Evolutionary conservation across 2,797 vertebrate species (phyloP), one percentile per base, ranked within the genome.

Genomic region (Pampus argenteus): DNA sequence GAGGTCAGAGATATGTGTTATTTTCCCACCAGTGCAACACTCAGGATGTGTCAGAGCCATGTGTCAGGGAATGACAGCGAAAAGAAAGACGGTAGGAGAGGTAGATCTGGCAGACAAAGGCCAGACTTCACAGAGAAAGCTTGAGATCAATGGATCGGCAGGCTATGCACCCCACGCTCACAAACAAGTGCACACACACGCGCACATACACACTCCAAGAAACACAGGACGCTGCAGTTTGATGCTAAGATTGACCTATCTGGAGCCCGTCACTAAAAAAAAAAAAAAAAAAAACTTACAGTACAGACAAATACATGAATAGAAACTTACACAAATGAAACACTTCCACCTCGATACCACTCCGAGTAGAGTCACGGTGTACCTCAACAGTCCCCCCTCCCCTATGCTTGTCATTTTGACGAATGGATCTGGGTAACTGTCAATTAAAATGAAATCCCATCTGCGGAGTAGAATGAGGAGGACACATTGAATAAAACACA

Each of bases 361-460:
- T 3, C 48, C 7, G 66, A 59, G 62, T 67, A 54, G 76, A 71
- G 76, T 67, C 58, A 71, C 61, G 79, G 72, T 81, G 77, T 72
- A 71, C 66, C 71, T 81, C 78, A 70, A 67, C 78, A 72, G 76
- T 83, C 78, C 60, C 64, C 64, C 63, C 67, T 51, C 48, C 74
- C 47, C 9, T 11, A 48, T 47, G 63, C 87, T 78, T 91, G 88
- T 92, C 87, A 90, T 74, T 48, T 86, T 94, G 92, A 94, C 71
- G 63, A 94, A 93, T 93, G 91, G 84, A 91, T 90, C 84, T 31
- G 77, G 84, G 86, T 90, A 92, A 84, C 90, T 94, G 93, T 92
- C 93, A 94, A 94, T 93, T 94, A 94, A 91, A 90, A 91, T 91
- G 74, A 93, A 91, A 90, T 92, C 90, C 89, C 90, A 92, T 89